Percentiles rank a stretch among this genome's conserved stretches.
Conservation (phyloP, 2,113 vertebrate species). For the Phylloscopus whistleri region DNA sequence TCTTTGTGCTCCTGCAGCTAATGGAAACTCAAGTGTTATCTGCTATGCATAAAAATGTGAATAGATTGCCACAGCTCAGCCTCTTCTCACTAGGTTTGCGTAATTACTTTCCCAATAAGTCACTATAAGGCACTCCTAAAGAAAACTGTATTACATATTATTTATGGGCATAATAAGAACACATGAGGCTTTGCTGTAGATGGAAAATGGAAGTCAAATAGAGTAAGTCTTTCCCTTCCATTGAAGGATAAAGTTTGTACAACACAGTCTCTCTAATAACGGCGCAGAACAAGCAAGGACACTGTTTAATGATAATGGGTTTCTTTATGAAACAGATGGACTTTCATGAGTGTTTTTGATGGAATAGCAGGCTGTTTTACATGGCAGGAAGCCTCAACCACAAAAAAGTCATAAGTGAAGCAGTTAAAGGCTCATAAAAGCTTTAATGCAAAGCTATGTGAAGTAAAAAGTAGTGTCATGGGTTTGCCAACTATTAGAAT, state of each 20-base stretch:
- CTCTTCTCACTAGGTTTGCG: neutral
- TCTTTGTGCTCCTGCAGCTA: constrained; percentile 25
- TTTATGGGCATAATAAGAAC: neutral
- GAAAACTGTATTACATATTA: neutral
- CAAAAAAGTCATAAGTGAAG: neutral
- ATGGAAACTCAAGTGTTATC: constrained; percentile 35
- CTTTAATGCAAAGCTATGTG: neutral
- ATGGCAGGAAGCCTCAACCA: neutral
- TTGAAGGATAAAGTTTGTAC: neutral
- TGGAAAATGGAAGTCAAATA: neutral
- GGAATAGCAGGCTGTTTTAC: neutral
- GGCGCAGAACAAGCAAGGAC: neutral
- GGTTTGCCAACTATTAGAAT: neutral
- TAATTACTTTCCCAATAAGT: constrained; percentile 21
- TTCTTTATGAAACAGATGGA: neutral
- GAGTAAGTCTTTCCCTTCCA: neutral
- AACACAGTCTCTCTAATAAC: neutral
- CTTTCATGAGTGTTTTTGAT: neutral
- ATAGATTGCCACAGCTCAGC: constrained; percentile 33
- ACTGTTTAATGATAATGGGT: neutral
- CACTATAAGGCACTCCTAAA: neutral
- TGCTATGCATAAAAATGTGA: neutral
- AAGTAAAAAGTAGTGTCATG: neutral
- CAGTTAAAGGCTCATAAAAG: neutral
- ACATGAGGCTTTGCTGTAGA: neutral